These are phyloP conservation scores for Mythimna lalbum DNA, from an alignment of 2,888 invertebrate species.

Conservation along the genomic window DNA sequence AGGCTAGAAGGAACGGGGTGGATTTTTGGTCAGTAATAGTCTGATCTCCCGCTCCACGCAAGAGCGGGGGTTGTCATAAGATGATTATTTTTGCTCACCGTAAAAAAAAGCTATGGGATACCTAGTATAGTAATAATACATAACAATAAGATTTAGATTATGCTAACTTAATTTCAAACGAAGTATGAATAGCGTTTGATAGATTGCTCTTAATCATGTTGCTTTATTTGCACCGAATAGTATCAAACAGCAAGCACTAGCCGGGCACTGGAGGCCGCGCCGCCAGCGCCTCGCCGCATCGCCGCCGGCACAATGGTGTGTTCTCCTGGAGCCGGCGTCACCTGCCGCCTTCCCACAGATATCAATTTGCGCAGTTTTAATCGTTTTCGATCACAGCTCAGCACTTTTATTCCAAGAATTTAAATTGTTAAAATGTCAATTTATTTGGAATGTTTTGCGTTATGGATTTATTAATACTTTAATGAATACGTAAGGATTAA, in stretches of 20 bases:
- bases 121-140: too few relatives aligned
- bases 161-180: neutral
- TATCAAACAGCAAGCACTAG: conserved; percentile 7
- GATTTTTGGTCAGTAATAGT: too few relatives aligned
- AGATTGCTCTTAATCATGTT: neutral
- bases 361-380: conserved; percentile 84
- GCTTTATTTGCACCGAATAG: neutral
- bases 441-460: conserved; percentile 29
- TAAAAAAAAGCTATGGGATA: too few relatives aligned
- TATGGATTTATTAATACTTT: conserved; percentile 12
- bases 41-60: too few relatives aligned
- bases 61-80: too few relatives aligned
- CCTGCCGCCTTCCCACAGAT: conserved; percentile 82
- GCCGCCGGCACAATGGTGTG: conserved; percentile 63
- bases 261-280: conserved; percentile 6
- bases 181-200: neutral
- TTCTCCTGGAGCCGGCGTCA: conserved; percentile 70
- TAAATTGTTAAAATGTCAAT: conserved; percentile 69
- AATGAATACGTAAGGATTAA: conserved; percentile 10
- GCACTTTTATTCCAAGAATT: conserved; percentile 70
- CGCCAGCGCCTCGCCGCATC: neutral
- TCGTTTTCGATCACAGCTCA: conserved; percentile 76
- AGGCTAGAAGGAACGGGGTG: too few relatives aligned
- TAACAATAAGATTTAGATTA: too few relatives aligned
- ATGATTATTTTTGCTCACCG: too few relatives aligned